Evolutionary conservation across 2,113 vertebrate species (phyloP), one percentile per base, ranked within the genome.

Genomic region (Opisthocomus hoazin): DNA sequence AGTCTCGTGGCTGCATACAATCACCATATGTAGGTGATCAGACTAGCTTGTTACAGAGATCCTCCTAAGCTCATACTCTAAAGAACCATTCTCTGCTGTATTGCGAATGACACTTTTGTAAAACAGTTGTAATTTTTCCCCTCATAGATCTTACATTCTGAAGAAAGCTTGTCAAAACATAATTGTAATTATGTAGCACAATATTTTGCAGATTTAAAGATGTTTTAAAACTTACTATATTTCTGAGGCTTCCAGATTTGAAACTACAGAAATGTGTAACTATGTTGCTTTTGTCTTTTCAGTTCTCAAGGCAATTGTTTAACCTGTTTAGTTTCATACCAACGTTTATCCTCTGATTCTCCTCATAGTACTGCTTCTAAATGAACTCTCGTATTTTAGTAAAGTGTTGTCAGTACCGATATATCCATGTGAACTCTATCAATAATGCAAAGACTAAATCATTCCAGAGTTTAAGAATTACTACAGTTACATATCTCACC

Each of bases 121-220:
- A 91, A 79, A 89, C 75, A 92, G 77, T 78, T 90, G 68, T 83
- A 94, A 88, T 93, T 96, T 87, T 69, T 82, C 63, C 80, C 61
- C 26, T 54, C 50, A 48, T 45, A 95, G 96, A 96, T 84, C 68
- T 92, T 91, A 65, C 79, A 54, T 95, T 92, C 87, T 34, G 88
- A 93, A 95, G 93, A 78, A 86, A 93, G 76, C 89, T 93, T 97
- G 97, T 97, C 97, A 97, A 96, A 97, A 97, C 93, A 97, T 90
- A 93, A 84, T 96, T 94, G 97, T 94, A 93, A 97, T 94, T 90
- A 97, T 87, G 90, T 85, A 93, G 93, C 81, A 95, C 93, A 97
- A 92, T 97, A 94, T 97, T 97, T 97, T 94, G 95, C 93, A 95
- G 90, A 87, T 93, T 94, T 89, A 93, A 95, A 97, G 92, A 96